Evolutionary conservation across 1,140 invertebrate species (phyloP), one percentile per base, ranked within the genome.

Genomic region (Batillaria attramentaria): DNA sequence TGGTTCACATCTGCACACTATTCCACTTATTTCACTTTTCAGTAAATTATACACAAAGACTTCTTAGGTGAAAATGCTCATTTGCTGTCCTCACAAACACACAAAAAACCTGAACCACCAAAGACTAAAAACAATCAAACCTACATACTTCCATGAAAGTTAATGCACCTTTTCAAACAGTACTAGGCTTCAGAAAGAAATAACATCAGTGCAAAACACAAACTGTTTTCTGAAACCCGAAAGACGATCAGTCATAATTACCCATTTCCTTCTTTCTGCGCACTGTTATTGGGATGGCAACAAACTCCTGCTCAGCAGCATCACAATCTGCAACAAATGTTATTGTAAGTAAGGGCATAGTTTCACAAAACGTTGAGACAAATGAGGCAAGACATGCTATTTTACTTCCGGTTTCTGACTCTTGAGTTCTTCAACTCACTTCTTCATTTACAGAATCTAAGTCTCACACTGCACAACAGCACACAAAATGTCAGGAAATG

Each of bases 261-360:
- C 77, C 77, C n/a, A 46, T 37, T 50, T 43, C 42, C 35, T 70
- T 78, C 33, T 78, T 78, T 35, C 46, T 78, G 3, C 66, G 41
- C 13, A 78, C 66, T 35, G 31, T 37, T 28, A 78, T 37, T 35
- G 77, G 77, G n/a, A 78, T 66, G 46, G 77, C 77, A 20, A 35
- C 37, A 50, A 78, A 78, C 28, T 28, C n/a, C 33, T 78, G 66
- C 39, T 31, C n/a, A n/a, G n/a, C 54, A 54, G 6, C 57, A 43
- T 73, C 72, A 31, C 76, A 41, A 78, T 83, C 81, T 83, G 65
- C 20, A 72, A 70, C 50, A 24, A 78, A 70, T 37, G 33, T 24
- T 31, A 37, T 37, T 35, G 31, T 16, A 69, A 33, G 39, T n/a
- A 37, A 69, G 8, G 62, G 5, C 66, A 37, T 69, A 35, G 35